Percentiles rank a stretch among this genome's conserved stretches.
Evolutionary conservation across 2,888 invertebrate genomes (phyloP).

Genomic region (Chrysolina americana): DNA sequence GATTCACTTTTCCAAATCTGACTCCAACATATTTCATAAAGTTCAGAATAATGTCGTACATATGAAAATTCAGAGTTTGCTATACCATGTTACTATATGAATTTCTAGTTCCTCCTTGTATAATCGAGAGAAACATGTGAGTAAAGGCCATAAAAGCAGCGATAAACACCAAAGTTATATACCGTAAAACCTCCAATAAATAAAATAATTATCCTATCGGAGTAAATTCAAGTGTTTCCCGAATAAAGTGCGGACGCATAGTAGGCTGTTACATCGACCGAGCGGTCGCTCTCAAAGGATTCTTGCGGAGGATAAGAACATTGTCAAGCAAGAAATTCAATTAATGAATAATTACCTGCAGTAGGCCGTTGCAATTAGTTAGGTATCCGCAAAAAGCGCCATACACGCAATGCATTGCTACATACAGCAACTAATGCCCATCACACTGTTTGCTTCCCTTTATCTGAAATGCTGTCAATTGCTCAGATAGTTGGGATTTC

Average conservation of each 20-base stretch:
- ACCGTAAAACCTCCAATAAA: slow-evolving; percentile 46
- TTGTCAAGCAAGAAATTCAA: slow-evolving; percentile 66
- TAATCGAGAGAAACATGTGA: slow-evolving; percentile 23
- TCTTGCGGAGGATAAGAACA: slow-evolving; percentile 62
- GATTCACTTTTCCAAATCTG: too few relatives aligned
- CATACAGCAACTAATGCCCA: slow-evolving; percentile 23
- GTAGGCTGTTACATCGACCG: slow-evolving; percentile 34
- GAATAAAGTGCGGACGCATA: slow-evolving; percentile 53
- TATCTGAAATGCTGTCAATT: slow-evolving; percentile 21
- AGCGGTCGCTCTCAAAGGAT: slow-evolving; percentile 59
- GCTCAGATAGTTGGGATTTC: slow-evolving; percentile 11
- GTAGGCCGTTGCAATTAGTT: slow-evolving; percentile 61
- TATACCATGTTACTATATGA: not conserved
- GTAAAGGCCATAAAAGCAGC: slow-evolving; percentile 36
- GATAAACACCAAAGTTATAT: slow-evolving; percentile 37
- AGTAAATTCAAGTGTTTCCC: slow-evolving; percentile 58
- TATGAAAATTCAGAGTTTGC: not conserved
- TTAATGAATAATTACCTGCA: slow-evolving; percentile 65
- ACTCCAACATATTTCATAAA: too few relatives aligned
- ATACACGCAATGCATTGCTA: slow-evolving; percentile 26
- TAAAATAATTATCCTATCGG: slow-evolving; percentile 55
- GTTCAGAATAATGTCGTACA: too few relatives aligned
- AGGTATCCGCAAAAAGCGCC: slow-evolving; percentile 47
- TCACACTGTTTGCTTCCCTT: slow-evolving; percentile 29
- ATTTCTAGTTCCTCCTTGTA: slow-evolving; percentile 14